phyloP scores from a whole-genome alignment of 1,140 invertebrate species.

The Bombus affinis region DNA sequence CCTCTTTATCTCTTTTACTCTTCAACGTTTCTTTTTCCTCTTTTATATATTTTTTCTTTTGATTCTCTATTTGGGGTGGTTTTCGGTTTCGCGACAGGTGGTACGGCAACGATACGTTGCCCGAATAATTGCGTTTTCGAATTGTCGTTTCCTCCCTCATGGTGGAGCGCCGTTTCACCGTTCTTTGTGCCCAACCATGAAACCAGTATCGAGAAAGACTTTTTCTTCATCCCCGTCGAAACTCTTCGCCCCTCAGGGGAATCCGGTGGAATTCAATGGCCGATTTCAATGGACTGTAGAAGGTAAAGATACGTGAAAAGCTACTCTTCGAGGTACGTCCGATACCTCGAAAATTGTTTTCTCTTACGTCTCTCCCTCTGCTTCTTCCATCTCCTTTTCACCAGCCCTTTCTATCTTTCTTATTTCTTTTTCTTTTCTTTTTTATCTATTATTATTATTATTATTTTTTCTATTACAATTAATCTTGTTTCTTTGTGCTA shows the following conservation, averaged over 20 bases:
- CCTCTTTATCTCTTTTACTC: neutral
- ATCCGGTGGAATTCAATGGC: conserved; percentile 52
- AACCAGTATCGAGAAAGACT: conserved; percentile 34
- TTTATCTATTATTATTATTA: neutral
- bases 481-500: neutral
- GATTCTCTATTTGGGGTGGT: conserved; percentile 43
- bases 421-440: too few relatives aligned
- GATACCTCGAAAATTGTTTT: conserved; percentile 47
- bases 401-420: neutral
- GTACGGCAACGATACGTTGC: conserved; percentile 48
- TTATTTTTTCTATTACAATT: neutral
- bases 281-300: conserved; percentile 38
- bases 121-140: conserved; percentile 72
- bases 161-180: conserved; percentile 36
- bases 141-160: conserved; percentile 53
- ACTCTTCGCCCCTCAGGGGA: conserved; percentile 38
- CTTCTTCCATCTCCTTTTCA: neutral
- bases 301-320: conserved; percentile 56
- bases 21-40: neutral
- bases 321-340: conserved; percentile 52
- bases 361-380: neutral
- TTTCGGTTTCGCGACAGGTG: conserved; percentile 64
- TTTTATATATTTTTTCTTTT: neutral
- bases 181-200: conserved; percentile 43
- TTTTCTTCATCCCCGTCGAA: conserved; percentile 26